Conservation (phyloP, 2,113 vertebrate genomes). For the Hepsetus odoe region DNA sequence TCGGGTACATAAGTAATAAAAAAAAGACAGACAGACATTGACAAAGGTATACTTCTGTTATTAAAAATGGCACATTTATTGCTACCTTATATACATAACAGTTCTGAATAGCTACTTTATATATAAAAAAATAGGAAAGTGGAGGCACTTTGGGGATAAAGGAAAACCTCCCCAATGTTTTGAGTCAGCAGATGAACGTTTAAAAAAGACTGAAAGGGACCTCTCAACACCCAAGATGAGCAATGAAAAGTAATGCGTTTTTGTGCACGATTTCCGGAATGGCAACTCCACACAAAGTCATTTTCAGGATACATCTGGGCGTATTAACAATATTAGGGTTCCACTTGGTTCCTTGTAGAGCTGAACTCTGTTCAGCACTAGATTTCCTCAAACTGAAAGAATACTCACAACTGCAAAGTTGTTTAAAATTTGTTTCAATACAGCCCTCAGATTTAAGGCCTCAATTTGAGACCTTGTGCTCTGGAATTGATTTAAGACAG, state of each 20-base stretch:
- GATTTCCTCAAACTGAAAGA: background rate
- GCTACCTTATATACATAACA: slow-evolving; percentile 95
- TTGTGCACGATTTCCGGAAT: background rate
- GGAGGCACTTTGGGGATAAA: slow-evolving; percentile 83
- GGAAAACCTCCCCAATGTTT: slow-evolving; percentile 77
- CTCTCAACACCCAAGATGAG: slow-evolving; percentile 7
- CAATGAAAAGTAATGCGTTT: slow-evolving; percentile 23
- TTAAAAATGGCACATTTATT: slow-evolving; percentile 95
- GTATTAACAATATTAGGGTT: background rate
- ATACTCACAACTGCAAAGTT: background rate
- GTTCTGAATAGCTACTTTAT: slow-evolving; percentile 86
- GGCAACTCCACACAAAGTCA: background rate
- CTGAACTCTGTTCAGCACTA: background rate
- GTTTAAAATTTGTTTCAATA: background rate
- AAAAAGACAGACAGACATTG: slow-evolving; percentile 60
- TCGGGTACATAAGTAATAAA: slow-evolving; percentile 68
- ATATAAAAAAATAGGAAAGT: slow-evolving; percentile 86
- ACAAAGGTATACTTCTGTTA: slow-evolving; percentile 72
- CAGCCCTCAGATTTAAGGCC: background rate
- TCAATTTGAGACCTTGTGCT: slow-evolving; percentile 26
- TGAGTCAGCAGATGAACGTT: slow-evolving; percentile 63
- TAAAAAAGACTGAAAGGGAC: slow-evolving; percentile 43
- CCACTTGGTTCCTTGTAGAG: background rate
- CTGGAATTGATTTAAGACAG: background rate
- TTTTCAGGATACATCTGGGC: background rate